Evolutionary conservation across 2,888 invertebrate species (phyloP), one percentile per base, ranked within the genome.

Genomic region (Meta bourneti): DNA sequence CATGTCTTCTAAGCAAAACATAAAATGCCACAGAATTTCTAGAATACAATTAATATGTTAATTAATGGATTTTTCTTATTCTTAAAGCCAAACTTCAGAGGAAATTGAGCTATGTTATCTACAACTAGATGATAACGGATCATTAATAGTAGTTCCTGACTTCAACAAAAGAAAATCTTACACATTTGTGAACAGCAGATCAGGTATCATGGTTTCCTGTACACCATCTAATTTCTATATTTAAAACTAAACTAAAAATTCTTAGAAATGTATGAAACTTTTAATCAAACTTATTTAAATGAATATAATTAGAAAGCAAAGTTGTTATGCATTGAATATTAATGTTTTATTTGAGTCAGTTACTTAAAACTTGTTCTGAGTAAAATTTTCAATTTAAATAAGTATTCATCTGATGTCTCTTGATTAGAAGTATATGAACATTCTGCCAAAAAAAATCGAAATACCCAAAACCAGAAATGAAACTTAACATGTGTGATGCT

Each of bases 111-210:
- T 90, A 54, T 90, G 89, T 19, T 78, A 20, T 54, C 54, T 90
- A 9, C 78, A 83, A 72, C 52, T 79, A 48, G 84, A 90, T 79
- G 89, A 84, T 72, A 78, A 84, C 72, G 89, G 89, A 7, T 78
- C 84, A 6, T 54, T 90, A 49, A 90, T 61, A 20, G 79, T 90
- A 7, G 61, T 83, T 52, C 89, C 89, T 16, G 89, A 90, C 16
- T 84, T 90, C n/a, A 84, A 16, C 20, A 84, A 90, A 54, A 83
- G 83, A 51, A 90, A 90, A 79, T 78, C 89, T 19, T 90, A 72
- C 48, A 72, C 77, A 16, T 90, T 90, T 79, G 48, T 90, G 49
- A 90, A 90, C 48, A 90, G 89, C 34, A 71, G 89, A 84, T 90
- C 89, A 78, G 89, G 89, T 90, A 80, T 20, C 4, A 34, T 34